phyloP scores from a whole-genome alignment of 2,888 invertebrate species.

The Rotaria macrura region DNA sequence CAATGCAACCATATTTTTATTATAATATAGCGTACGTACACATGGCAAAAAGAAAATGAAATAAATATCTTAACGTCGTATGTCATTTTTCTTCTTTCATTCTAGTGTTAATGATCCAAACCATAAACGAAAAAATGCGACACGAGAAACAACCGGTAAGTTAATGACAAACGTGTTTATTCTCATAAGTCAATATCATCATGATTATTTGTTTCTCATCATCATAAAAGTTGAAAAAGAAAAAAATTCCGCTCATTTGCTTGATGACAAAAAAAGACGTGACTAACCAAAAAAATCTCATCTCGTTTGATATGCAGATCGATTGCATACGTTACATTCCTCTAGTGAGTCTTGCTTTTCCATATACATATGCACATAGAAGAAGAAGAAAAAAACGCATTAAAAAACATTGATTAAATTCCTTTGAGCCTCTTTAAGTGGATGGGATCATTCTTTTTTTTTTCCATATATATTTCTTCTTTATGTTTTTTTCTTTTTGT shows the following conservation, averaged over 20 bases:
- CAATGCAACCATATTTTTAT: constrained; percentile 20
- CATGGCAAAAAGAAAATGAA: background rate
- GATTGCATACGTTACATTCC: constrained; percentile 15
- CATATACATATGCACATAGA: background rate
- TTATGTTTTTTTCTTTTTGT: background rate
- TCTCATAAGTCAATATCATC: constrained; percentile 12
- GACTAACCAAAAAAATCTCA: background rate
- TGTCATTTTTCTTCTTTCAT: no score
- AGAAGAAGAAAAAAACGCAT: background rate
- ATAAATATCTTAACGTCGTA: background rate
- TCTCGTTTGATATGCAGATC: constrained; percentile 15
- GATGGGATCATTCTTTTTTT: background rate
- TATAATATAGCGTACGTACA: constrained; percentile 1
- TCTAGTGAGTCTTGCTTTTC: background rate
- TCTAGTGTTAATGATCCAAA: background rate
- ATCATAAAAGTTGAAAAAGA: background rate
- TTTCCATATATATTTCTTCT: background rate
- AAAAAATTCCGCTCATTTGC: background rate
- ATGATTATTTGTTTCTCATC: constrained; percentile 12
- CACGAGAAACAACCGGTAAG: constrained; percentile 71
- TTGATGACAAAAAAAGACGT: constrained; percentile 15
- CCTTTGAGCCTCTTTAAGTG: constrained; percentile 4
- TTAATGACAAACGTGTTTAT: constrained; percentile 5
- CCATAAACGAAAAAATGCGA: constrained; percentile 73
- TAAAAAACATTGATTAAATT: constrained; percentile 15